Percentiles rank a stretch among this genome's conserved stretches.
Conservation (phyloP, 2,113 vertebrate species). For the Cynopterus brachyotis region DNA sequence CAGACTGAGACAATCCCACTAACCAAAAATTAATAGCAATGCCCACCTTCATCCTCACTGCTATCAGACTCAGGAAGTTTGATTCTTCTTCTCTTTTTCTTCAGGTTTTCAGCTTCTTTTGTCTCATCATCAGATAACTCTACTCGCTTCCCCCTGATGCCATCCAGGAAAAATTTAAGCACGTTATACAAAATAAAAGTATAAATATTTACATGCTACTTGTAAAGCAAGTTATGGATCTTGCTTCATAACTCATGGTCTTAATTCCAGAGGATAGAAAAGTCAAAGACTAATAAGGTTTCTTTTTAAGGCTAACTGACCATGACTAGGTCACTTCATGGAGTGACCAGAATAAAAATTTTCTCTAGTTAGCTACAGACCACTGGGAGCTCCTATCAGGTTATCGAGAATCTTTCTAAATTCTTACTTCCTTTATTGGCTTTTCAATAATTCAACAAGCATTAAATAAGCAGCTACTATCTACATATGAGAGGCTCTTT, state of each 20-base stretch:
- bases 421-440: background rate
- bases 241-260: background rate
- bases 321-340: background rate
- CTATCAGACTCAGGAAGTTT: slow-evolving; percentile 91
- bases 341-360: slow-evolving; percentile 6
- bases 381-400: background rate
- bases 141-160: slow-evolving; percentile 86
- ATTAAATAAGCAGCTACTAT: slow-evolving; percentile 22
- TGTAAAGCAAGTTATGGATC: background rate
- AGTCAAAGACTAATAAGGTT: background rate
- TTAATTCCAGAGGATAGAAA: slow-evolving; percentile 24
- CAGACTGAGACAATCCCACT: background rate
- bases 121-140: slow-evolving; percentile 88
- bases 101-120: slow-evolving; percentile 80
- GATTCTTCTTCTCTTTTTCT: slow-evolving; percentile 92
- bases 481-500: background rate
- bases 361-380: background rate
- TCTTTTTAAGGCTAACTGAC: background rate
- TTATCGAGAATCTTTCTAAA: slow-evolving; percentile 2
- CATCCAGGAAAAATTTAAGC: slow-evolving; percentile 26
- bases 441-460: slow-evolving; percentile 1
- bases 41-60: slow-evolving; percentile 94
- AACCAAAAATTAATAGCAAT: slow-evolving; percentile 3
- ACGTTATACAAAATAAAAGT: slow-evolving; percentile 34
- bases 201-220: background rate